These are phyloP conservation scores for Hypanus sabinus DNA, from an alignment of 2,113 vertebrate species.

Conservation along the genomic window DNA sequence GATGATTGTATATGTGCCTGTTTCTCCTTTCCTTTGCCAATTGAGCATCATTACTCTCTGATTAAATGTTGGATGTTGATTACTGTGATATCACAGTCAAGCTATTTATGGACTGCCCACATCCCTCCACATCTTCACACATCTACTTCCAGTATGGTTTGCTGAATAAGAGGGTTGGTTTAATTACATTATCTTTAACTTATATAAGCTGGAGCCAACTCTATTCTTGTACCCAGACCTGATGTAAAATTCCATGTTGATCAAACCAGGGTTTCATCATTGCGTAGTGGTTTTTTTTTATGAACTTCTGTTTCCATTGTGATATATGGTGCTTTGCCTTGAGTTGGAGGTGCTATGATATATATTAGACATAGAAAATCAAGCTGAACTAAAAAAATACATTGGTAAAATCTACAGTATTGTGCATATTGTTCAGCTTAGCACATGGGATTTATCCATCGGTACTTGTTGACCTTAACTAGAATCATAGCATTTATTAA, in stretches of 20 bases:
- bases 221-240: too few relatives aligned
- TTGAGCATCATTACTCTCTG: not conserved
- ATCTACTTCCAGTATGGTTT: not conserved
- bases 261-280: not conserved
- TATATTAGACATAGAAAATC: not conserved
- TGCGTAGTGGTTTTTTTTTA: not conserved
- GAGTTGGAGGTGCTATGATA: not conserved
- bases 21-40: not conserved
- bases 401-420: not conserved
- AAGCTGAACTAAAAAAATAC: not conserved
- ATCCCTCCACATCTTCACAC: not conserved
- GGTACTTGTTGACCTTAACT: not conserved
- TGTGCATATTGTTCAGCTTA: not conserved
- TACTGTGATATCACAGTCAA: not conserved
- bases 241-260: not conserved
- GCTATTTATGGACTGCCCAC: not conserved
- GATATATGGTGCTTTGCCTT: not conserved
- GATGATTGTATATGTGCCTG: not conserved
- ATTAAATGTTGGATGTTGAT: not conserved
- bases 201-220: too few relatives aligned
- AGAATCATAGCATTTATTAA: not conserved
- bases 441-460: not conserved
- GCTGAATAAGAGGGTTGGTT: not conserved
- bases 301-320: not conserved
- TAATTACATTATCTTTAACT: not conserved